Evolutionary conservation across 2,888 invertebrate genomes (phyloP), one percentile per base, ranked within the genome.

Genomic region (Spilarctia lutea): DNA sequence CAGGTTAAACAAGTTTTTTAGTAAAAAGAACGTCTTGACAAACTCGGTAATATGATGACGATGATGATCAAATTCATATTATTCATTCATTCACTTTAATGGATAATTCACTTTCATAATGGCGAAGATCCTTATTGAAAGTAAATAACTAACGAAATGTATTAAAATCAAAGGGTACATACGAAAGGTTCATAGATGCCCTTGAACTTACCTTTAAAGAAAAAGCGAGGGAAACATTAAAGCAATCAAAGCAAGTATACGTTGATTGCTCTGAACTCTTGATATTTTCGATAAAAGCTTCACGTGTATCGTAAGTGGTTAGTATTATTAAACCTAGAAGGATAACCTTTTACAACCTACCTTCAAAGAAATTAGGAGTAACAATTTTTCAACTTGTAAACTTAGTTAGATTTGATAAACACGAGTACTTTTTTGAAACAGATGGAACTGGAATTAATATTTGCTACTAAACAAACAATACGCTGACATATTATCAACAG

Each of bases 251-350:
- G 70, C 60, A 77, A 85, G 78, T 76, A 78, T 68, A 48, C 74
- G 30, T 63, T 83, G 75, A 81, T 81, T 73, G 77, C 78, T 84
- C 70, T 84, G 84, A 84, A 84, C 84, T 79, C 74, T 79, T 80
- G 86, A 78, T 84, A 85, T 84, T 81, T 84, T 81, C 75, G 74
- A 77, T 67, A 81, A 75, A 85, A 81, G 81, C 76, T 30, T 81
- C 68, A 86, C 86, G 84, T 84, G 82, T 39, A 56, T 42, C 63
- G 30, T 63, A 63, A 63, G 30, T 63, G 63, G 63, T 60, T 60
- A 60, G 27, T 63, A 63, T 30, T 63, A 30, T 63, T 63, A 30
- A 63, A 30, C 30, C 63, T 63, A 63, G 63, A 27, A 60, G 30
- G 30, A 30, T 63, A 63, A 60, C 60, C 30, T 63, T 63, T 63